Percentiles rank a stretch among this genome's conserved stretches.
Conservation (phyloP, 1,140 invertebrate species). For the Drosophila saltans region DNA sequence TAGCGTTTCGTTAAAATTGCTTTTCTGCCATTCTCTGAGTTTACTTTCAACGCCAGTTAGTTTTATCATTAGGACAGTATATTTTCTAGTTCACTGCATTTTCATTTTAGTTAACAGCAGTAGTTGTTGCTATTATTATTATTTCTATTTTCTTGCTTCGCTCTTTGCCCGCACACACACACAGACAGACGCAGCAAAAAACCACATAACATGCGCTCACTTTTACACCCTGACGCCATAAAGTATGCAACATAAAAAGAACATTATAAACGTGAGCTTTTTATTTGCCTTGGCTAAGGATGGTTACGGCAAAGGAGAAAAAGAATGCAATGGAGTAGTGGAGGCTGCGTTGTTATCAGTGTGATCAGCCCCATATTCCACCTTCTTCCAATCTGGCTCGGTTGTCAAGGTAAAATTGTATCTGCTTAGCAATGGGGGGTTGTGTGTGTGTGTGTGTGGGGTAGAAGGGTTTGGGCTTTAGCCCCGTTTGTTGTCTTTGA, state of each 20-base stretch:
- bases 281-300: constrained; percentile 38
- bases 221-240: constrained; percentile 38
- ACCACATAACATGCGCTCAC: constrained; percentile 6
- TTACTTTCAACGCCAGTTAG: constrained; percentile 50
- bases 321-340: background rate
- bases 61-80: constrained; percentile 62
- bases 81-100: constrained; percentile 60
- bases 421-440: constrained; percentile 14
- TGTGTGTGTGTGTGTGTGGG: background rate
- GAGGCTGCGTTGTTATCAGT: constrained; percentile 15
- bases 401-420: constrained; percentile 66
- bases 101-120: constrained; percentile 58
- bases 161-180: constrained; percentile 25
- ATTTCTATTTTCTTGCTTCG: background rate
- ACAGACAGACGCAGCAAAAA: background rate
- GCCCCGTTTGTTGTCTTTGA: constrained; percentile 64
- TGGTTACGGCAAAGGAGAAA: background rate
- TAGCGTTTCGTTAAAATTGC: constrained; percentile 38
- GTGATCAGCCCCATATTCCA: constrained; percentile 2
- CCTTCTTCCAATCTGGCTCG: background rate
- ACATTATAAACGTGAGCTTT: constrained; percentile 63
- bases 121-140: background rate
- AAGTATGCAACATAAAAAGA: constrained; percentile 71
- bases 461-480: constrained; percentile 9
- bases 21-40: constrained; percentile 22